Evolutionary conservation across 2,888 invertebrate genomes (phyloP), one percentile per base, ranked within the genome.

Genomic region (Lasioglossum marginatum): DNA sequence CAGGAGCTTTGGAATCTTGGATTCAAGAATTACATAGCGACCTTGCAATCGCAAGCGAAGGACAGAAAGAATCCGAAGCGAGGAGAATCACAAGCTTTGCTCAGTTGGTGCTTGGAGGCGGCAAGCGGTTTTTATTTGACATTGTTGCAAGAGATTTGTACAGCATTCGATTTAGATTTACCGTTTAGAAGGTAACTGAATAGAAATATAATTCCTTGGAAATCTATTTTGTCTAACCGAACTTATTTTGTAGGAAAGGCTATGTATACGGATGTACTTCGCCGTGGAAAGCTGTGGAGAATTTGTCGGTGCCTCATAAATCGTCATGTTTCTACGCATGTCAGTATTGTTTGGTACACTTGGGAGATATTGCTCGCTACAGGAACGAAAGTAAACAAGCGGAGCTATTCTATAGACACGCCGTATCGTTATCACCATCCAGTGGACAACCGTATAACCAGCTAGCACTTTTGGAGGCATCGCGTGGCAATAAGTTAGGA

Each of bases 391-490:
- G 97, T 88, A 96, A 97, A 75, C 97, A 98, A 93, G 98, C 98
- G 0, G 98, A 98, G 94, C 97, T 97, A 27, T 98, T 98, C 95
- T 98, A 98, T 95, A 97, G 97, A 90, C 97, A 98, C 95, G 97
- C 98, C 70, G 96, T 97, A 74, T 96, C 96, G 75, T 96, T 97
- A 80, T 97, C 97, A 5, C 97, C 97, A 79, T 97, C 97, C 90
- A 97, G 97, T 86, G 98, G 98, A 8, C 98, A 98, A 95, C 98
- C 98, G 0, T 98, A 98, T 95, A 98, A 98, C 95, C 98, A 98
- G 95, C 96, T 98, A 93, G 97, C 98, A 77, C 96, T 98, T 73
- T 96, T 98, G 88, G 97, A 98, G 95, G 97, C 98, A 90, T 97
- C 97, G 57, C 97, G 97, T 89, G 97, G 97, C 31, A 97, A 98